Base-by-base conservation (phyloP, 2,797 vertebrate species). In the Rhinatrema bivittatum region DNA sequence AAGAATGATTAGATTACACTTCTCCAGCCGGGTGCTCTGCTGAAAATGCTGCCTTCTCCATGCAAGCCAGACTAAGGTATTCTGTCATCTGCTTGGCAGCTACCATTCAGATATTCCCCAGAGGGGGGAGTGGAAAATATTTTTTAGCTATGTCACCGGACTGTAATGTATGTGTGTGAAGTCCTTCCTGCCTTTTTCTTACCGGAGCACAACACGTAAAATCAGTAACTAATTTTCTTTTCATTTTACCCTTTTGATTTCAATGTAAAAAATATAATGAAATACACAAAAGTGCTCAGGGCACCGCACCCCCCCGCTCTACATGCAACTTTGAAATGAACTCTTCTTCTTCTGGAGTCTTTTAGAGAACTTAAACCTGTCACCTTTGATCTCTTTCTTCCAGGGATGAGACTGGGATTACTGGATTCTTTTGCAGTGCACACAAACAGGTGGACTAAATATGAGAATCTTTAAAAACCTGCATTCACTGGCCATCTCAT, bases 81-180 rank as follows among this genome's bases (percentile, higher is more conserved):
- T 84, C 73, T 76, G 87, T 91, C 90, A 87, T 88, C 81, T 90
- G 86, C 84, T 84, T 74, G 87, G 87, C 79, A 85, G 69, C 78
- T 88, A 91, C 84, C 87, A 88, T 81, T 87, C 61, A 63, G 62
- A 54, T 68, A 77, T 65, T 77, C 65, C 54, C n/a, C 50, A 62
- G 32, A 31, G 67, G 56, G 65, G 70, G 33, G 13, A 20, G 44
- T 32, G 16, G 18, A 29, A 35, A n/a, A 23, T 6, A 38, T 28
- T 16, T 26, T 16, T 28, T 16, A 14, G 28, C 20, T 13, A 21
- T 10, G 3, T 29, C 8, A 28, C 25, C 34, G 28, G 7, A 3
- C 25, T 21, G n/a, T 20, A 20, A 25, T 14, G 5, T 12, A 33
- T 38, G 12, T 15, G 12, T 15, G n/a, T n/a, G n/a, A n/a, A n/a